A percentile compares a stretch with the other conserved stretches of the same genome.
These are phyloP conservation scores for Drosophila yooni DNA, from an alignment of 2,888 invertebrate genomes.

Conservation along the genomic window DNA sequence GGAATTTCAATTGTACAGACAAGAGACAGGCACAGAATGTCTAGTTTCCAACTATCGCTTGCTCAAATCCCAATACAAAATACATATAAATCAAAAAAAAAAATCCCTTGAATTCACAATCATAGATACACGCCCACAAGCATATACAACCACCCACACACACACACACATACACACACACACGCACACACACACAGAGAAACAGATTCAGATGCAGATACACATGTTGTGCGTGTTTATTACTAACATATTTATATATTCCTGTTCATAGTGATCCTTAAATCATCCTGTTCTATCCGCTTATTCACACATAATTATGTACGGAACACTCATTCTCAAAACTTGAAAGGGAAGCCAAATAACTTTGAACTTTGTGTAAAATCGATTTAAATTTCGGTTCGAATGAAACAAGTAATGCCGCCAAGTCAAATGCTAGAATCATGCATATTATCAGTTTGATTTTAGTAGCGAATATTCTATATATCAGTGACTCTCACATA, in stretches of 20 bases:
- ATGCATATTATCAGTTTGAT: background rate
- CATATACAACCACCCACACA: background rate
- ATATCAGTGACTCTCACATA: background rate
- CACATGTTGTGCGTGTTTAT: background rate
- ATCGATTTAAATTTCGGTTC: background rate
- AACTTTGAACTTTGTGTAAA: background rate
- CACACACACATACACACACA: background rate
- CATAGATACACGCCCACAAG: background rate
- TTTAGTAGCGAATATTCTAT: background rate
- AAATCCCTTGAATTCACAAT: slow-evolving; percentile 12
- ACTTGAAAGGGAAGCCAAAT: background rate
- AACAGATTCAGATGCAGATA: background rate
- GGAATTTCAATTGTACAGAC: slow-evolving; percentile 36
- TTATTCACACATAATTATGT: background rate
- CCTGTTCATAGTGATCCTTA: background rate
- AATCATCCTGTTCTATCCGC: background rate
- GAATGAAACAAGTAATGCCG: background rate
- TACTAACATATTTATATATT: background rate
- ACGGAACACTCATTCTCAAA: background rate
- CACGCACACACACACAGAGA: background rate
- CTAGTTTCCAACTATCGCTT: slow-evolving; percentile 23
- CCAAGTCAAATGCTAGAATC: background rate
- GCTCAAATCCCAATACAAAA: slow-evolving; percentile 9
- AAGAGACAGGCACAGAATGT: slow-evolving; percentile 37
- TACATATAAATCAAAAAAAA: slow-evolving; percentile 2